Conservation (phyloP, 2,113 vertebrate genomes). For the Anhinga rufa region DNA sequence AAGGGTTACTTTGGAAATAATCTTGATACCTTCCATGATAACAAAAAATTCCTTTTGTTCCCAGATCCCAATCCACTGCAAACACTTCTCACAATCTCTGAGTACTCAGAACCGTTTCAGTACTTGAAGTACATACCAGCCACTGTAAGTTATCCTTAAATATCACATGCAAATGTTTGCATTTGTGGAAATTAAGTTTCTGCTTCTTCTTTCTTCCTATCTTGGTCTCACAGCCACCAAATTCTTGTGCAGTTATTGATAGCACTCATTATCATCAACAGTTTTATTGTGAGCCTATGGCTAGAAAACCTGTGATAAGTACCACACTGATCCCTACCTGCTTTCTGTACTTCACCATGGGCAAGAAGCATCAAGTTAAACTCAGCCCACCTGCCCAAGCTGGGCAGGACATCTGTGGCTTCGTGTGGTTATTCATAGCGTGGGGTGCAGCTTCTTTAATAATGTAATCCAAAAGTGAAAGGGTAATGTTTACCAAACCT, state of each 20-base stretch:
- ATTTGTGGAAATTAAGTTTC: not conserved
- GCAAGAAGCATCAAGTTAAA: not conserved
- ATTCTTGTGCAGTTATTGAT: not conserved
- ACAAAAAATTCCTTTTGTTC: not conserved
- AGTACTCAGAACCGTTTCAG: not conserved
- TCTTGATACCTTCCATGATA: not conserved
- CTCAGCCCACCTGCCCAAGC: not conserved
- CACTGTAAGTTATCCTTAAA: not conserved
- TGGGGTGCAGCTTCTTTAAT: not conserved
- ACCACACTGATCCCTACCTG: not conserved
- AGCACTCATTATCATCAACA: not conserved
- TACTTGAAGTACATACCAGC: not conserved
- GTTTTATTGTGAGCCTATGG: not conserved
- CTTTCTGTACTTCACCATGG: not conserved
- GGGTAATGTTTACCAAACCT: conserved; percentile 30
- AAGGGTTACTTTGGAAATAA: not conserved
- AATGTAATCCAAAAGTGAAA: conserved; percentile 24
- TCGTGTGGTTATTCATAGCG: not conserved
- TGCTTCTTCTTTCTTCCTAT: not conserved
- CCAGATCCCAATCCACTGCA: not conserved
- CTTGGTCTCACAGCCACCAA: not conserved
- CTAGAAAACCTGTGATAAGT: not conserved
- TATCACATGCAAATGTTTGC: not conserved
- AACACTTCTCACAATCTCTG: conserved; percentile 29
- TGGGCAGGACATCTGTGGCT: not conserved